Evolutionary conservation across 1,140 invertebrate species (phyloP).

Genomic region (Radopholus similis): DNA sequence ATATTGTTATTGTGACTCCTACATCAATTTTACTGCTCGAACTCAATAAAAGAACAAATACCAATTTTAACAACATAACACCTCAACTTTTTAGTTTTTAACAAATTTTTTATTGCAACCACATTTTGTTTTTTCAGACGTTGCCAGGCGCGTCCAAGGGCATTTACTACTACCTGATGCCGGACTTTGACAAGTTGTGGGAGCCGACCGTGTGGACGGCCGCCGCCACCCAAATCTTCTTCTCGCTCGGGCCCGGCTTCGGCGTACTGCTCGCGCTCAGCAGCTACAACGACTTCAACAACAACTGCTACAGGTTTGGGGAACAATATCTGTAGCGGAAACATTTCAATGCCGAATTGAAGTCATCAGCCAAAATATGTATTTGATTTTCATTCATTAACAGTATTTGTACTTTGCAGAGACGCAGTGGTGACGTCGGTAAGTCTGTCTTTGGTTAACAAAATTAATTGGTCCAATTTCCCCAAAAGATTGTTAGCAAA

Average conservation of each 20-base stretch:
- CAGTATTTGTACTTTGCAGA: slow-evolving; percentile 63
- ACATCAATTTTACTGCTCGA: background rate
- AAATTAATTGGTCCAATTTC: too few relatives aligned
- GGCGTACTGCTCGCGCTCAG: slow-evolving; percentile 65
- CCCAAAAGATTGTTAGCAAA: too few relatives aligned
- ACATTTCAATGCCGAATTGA: too few relatives aligned
- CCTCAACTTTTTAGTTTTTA: background rate
- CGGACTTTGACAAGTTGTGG: slow-evolving; percentile 81
- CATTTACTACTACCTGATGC: slow-evolving; percentile 88
- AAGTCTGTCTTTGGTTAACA: too few relatives aligned
- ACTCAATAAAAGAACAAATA: background rate
- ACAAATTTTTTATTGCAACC: too few relatives aligned
- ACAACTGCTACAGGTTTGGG: slow-evolving; percentile 67
- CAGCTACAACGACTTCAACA: slow-evolving; percentile 68
- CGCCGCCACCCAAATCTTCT: slow-evolving; percentile 68
- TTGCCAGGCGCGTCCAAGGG: slow-evolving; percentile 82
- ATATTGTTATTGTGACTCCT: background rate
- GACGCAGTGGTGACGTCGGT: slow-evolving; percentile 88
- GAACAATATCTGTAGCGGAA: too few relatives aligned
- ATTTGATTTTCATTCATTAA: background rate
- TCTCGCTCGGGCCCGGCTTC: slow-evolving; percentile 68
- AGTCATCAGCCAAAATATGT: too few relatives aligned
- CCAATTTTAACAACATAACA: too few relatives aligned
- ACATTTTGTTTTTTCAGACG: slow-evolving; percentile 63
- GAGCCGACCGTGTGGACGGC: slow-evolving; percentile 72